phyloP scores from a whole-genome alignment of 2,888 invertebrate species.

The Lepidonotus clava region DNA sequence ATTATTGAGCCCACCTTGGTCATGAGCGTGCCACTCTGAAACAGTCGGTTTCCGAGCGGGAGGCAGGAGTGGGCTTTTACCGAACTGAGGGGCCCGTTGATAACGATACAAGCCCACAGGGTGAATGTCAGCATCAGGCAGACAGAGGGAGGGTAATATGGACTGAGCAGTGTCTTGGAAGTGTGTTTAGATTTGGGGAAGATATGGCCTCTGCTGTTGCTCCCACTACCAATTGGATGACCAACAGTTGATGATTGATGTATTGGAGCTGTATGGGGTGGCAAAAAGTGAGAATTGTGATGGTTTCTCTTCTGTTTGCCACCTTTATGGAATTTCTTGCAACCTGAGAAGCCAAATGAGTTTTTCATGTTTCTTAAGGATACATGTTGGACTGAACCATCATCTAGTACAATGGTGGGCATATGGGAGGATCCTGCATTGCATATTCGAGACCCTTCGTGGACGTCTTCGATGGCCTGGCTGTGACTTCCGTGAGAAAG shows the following conservation, averaged over 20 bases:
- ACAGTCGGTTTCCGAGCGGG: constrained; percentile 57
- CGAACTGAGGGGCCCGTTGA: constrained; percentile 59
- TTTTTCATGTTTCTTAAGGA: neutral
- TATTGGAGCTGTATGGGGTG: neutral
- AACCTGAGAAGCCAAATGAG: neutral
- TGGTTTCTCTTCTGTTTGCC: neutral
- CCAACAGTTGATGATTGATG: neutral
- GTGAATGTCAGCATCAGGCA: constrained; percentile 52
- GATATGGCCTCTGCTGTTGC: neutral
- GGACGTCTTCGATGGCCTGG: neutral
- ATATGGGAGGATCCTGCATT: neutral
- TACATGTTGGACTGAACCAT: constrained; percentile 54
- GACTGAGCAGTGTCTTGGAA: neutral
- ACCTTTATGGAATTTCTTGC: neutral
- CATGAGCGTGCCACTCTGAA: constrained; percentile 57
- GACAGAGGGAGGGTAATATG: neutral
- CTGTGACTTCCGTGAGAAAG: neutral
- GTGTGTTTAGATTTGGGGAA: neutral
- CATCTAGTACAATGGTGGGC: constrained; percentile 53
- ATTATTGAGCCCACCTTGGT: constrained; percentile 51
- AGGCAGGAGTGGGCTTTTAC: constrained; percentile 58
- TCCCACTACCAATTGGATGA: neutral
- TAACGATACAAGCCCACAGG: constrained; percentile 58
- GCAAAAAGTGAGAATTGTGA: neutral
- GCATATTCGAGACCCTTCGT: neutral